Base-by-base conservation (phyloP, 2,888 invertebrate genomes). In the Catocala sponsa region DNA sequence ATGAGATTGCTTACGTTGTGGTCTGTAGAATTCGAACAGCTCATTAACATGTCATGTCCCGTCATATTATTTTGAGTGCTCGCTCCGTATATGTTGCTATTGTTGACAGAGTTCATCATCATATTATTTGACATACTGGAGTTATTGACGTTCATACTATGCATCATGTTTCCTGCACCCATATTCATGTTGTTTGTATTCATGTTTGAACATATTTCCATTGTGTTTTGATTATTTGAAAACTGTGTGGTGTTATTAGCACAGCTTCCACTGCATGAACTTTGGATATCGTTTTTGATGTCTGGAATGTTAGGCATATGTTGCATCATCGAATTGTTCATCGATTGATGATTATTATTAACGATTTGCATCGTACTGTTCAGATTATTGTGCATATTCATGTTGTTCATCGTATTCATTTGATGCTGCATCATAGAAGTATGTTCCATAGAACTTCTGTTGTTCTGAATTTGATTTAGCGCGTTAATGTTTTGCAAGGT, bases 201-300 rank as follows among this genome's bases (percentile, higher is more conserved):
- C 78, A 92, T 85, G 74, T 90, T 92, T 5, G 89, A 70, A 70
- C 94, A 94, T 68, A 94, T 87, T 63, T 94, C 94, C 83, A 92
- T 92, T 5, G 90, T 78, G 60, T 84, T 84, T 72, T 90, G 91
- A 68, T 84, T 92, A 65, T 83, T 91, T 6, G 90, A 56, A 76
- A 91, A 94, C 67, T 91, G 93, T 10, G 88, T 61, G 55, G 77
- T 87, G 63, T 86, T 92, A 51, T 89, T 92, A 13, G 93, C 84
- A 66, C 94, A 94, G 74, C 90, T 93, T 6, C 92, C 94, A 70
- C 92, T 87, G 68, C 94, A 94, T 5, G 92, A 88, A 73, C 86
- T 92, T 80, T 92, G 91, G 43, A 94, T 92, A 73, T 94, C 94
- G 76, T 90, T 94, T 82, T 94, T 94, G 33, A 94, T 94, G 65